Conservation (phyloP, 37 sponge, comb jelly and placozoan species). For the Mnemiopsis leidyi region DNA sequence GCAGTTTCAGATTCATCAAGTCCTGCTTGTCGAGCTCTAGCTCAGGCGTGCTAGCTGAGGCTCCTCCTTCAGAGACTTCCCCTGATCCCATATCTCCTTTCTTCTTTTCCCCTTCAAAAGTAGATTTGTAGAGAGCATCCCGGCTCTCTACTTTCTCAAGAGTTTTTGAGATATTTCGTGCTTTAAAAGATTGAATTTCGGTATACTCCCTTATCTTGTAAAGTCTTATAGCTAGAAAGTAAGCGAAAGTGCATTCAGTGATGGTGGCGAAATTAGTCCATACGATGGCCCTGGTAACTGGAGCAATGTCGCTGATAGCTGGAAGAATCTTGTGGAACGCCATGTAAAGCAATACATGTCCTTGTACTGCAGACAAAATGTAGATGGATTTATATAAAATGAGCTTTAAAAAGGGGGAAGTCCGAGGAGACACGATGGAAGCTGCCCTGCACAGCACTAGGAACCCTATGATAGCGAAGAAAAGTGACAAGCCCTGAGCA, state of each 20-base stretch:
- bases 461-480: background rate
- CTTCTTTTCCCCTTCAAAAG: constrained; percentile 19
- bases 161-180: background rate
- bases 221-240: constrained; percentile 2
- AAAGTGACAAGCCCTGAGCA: constrained; percentile 3
- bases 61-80: background rate
- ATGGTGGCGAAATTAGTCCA: constrained; percentile 59
- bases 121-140: background rate
- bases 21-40: constrained; percentile 17
- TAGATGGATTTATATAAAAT: constrained; percentile 32
- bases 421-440: background rate
- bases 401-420: constrained; percentile 32
- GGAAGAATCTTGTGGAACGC: constrained; percentile 23
- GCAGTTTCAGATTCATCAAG: constrained; percentile 4
- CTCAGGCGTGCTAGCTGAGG: background rate
- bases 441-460: constrained; percentile 26
- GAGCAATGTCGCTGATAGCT: background rate
- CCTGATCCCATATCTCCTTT: background rate
- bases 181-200: background rate
- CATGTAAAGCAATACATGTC: constrained; percentile 10
- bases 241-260: constrained; percentile 22
- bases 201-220: constrained; percentile 35
- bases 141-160: background rate
- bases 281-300: constrained; percentile 34
- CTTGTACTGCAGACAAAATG: constrained; percentile 28